Conservation (phyloP, 1,140 invertebrate species). For the Pseudomyrmex gracilis region DNA sequence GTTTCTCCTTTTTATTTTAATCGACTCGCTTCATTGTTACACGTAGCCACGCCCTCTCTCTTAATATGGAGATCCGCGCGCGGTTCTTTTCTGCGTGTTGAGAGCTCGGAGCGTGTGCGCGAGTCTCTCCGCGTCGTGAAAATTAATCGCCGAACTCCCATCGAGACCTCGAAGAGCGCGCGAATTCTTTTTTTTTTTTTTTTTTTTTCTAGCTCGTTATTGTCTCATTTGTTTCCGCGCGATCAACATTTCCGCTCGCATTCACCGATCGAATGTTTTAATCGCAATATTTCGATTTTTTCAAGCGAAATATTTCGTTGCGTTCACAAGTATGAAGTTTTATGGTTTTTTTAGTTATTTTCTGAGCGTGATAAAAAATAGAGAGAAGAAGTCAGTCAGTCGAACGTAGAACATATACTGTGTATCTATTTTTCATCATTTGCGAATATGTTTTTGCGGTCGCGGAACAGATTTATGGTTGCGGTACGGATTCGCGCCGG, state of each 20-base stretch:
- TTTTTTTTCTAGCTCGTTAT: not conserved
- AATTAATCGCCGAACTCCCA: conserved; percentile 48
- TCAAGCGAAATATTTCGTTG: too few species aligned
- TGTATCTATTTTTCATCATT: not conserved
- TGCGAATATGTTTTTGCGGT: not conserved
- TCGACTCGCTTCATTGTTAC: conserved; percentile 64
- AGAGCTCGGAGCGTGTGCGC: not conserved
- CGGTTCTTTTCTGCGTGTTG: conserved; percentile 11
- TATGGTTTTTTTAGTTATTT: too few species aligned
- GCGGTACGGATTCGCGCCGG: not conserved
- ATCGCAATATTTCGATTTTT: too few species aligned
- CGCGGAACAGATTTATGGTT: not conserved
- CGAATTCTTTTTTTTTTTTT: not conserved
- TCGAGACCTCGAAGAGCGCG: not conserved
- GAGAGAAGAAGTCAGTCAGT: too few species aligned
- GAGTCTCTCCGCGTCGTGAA: not conserved
- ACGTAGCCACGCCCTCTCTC: conserved; percentile 61
- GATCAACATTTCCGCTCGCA: too few species aligned
- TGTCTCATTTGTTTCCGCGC: not conserved
- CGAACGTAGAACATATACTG: not conserved
- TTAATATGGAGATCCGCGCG: conserved; percentile 29
- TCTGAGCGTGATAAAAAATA: too few species aligned
- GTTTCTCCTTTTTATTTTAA: conserved; percentile 54
- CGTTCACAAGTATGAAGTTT: too few species aligned
- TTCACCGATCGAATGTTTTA: too few species aligned